Evolutionary conservation across 2,797 vertebrate genomes (phyloP), one percentile per base, ranked within the genome.

Genomic region (Myoxocephalus aenaeus): DNA sequence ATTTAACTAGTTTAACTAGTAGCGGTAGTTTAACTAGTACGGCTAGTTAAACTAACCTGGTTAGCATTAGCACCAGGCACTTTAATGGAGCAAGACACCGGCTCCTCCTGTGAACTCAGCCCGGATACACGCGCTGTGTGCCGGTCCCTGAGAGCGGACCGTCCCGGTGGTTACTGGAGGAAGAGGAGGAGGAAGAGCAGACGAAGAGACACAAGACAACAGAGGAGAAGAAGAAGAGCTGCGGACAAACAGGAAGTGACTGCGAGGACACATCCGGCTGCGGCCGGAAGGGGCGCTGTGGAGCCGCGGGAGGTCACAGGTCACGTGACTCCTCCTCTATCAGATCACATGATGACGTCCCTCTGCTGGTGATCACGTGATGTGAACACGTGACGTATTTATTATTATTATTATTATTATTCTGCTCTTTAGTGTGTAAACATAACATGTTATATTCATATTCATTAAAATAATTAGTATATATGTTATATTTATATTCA

Each of bases 161-260:
- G 6, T 63, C 61, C 80, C 65, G 75, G 36, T 54, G 34, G 32
- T 34, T 34, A 10, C 22, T 7, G 27, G 53, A 14, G 51, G 3
- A 73, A 3, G 29, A 58, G 7, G n/a, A 13, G n/a, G 22, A 53
- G 53, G 53, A 54, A 11, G 2, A 73, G n/a, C n/a, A 5, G 27
- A 57, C 1, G 17, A 32, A 59, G 14, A 65, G 44, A 34, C 42
- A 3, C 48, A 5, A 40, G 57, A 73, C 50, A 42, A n/a, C 68
- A 34, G 61, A 69, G 59, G 59, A 77, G 14, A 36, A 36, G 34
- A 34, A 27, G 70, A 80, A 79, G 46, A 77, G 77, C 82, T 81
- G 72, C 83, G 83, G 44, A 85, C 77, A 94, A 94, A 94, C 95
- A 95, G 94, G 95, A 95, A 95, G 94, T 94, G 83, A 87, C 80